A percentile compares a stretch with the other conserved stretches of the same genome.
Evolutionary conservation across 2,888 invertebrate species (phyloP).

Genomic region (Brenthis ino): DNA sequence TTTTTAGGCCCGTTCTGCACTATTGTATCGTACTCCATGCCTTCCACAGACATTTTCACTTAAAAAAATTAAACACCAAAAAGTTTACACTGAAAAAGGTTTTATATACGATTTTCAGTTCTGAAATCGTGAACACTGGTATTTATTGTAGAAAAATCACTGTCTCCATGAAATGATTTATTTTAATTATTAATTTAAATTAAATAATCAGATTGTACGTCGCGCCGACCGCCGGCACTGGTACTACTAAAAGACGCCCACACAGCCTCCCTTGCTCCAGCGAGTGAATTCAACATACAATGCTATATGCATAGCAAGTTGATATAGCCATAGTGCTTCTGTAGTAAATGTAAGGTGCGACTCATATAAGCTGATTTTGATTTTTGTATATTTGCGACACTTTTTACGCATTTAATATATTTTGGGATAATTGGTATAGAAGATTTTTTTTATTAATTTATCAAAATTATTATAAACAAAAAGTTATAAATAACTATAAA

Average conservation of each 20-base stretch:
- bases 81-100: slow-evolving; percentile 55
- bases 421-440: too few relatives aligned
- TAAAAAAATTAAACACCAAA: slow-evolving; percentile 57
- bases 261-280: slow-evolving; percentile 75
- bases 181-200: slow-evolving; percentile 54
- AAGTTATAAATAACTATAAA: too few relatives aligned
- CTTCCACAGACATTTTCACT: slow-evolving; percentile 81
- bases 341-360: slow-evolving; percentile 55
- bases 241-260: slow-evolving; percentile 70
- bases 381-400: background rate
- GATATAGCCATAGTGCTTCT: slow-evolving; percentile 42
- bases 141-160: slow-evolving; percentile 62
- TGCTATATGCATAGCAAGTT: slow-evolving; percentile 64
- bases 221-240: slow-evolving; percentile 66
- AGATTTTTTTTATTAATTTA: too few relatives aligned
- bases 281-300: slow-evolving; percentile 56
- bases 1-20: slow-evolving; percentile 85
- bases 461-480: too few relatives aligned
- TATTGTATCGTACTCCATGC: slow-evolving; percentile 85
- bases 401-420: too few relatives aligned
- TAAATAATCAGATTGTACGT: slow-evolving; percentile 58
- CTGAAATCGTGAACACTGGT: slow-evolving; percentile 53
- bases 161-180: slow-evolving; percentile 48
- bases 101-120: slow-evolving; percentile 25
- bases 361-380: slow-evolving; percentile 48